phyloP scores from a whole-genome alignment of 2,888 invertebrate species.

The Drosophila fulvimacula region DNA sequence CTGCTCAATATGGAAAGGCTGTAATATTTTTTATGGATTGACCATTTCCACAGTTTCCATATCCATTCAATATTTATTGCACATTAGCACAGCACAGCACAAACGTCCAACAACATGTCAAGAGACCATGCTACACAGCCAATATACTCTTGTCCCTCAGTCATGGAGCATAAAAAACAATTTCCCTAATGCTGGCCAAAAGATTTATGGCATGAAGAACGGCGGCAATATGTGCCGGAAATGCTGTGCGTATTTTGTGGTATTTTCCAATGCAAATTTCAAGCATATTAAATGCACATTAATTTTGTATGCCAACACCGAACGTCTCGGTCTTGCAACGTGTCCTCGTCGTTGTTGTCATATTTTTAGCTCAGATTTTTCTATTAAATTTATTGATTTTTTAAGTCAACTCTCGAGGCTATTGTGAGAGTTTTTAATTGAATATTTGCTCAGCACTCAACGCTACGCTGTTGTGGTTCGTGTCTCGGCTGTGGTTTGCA shows the following conservation, averaged over 20 bases:
- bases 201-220: constrained; percentile 63
- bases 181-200: constrained; percentile 19
- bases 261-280: constrained; percentile 54
- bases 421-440: neutral
- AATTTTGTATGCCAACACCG: constrained; percentile 52
- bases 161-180: constrained; percentile 10
- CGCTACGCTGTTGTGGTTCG: neutral
- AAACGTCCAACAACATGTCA: no score
- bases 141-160: neutral
- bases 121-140: no score
- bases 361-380: constrained; percentile 37
- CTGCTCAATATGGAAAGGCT: no score
- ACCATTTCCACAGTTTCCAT: no score
- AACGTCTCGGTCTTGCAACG: constrained; percentile 5
- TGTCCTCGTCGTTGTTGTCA: constrained; percentile 30
- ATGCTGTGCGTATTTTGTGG: constrained; percentile 63
- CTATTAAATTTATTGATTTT: constrained; percentile 2
- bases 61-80: no score
- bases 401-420: neutral
- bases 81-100: no score
- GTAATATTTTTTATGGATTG: no score
- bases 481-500: constrained; percentile 3
- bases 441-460: neutral
- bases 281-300: constrained; percentile 75
- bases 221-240: constrained; percentile 67